Conservation (phyloP, 2,888 invertebrate species). For the Microdon myrmicae region DNA sequence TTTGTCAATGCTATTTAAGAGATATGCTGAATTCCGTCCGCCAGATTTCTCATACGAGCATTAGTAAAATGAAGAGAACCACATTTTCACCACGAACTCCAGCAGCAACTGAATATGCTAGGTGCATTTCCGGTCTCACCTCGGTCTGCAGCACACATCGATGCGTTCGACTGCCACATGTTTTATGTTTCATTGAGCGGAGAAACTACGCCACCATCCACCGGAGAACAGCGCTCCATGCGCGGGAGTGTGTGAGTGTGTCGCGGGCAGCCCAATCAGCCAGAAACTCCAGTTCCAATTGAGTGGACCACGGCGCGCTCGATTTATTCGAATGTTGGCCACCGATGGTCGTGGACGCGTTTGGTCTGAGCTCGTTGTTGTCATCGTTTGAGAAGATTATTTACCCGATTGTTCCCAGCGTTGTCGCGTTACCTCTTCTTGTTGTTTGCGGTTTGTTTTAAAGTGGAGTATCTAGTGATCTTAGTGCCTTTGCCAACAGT, state of each 20-base stretch:
- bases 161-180: conserved; percentile 9
- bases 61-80: too few species aligned
- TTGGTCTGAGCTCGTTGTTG: too few species aligned
- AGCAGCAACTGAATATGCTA: too few species aligned
- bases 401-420: conserved; percentile 25
- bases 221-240: conserved; percentile 16
- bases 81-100: conserved; percentile 31
- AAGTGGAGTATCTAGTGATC: conserved; percentile 28
- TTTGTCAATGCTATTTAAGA: too few species aligned
- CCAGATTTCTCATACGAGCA: too few species aligned
- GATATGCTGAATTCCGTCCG: too few species aligned
- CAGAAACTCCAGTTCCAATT: conserved; percentile 53
- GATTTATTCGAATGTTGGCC: conserved; percentile 57
- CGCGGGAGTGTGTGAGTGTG: conserved; percentile 5
- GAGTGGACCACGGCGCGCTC: conserved; percentile 49
- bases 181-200: conserved; percentile 43
- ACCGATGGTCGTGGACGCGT: conserved; percentile 57
- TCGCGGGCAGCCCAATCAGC: conserved; percentile 42
- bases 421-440: conserved; percentile 11
- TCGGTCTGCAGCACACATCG: too few species aligned
- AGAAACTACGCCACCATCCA: conserved; percentile 26
- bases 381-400: conserved; percentile 15
- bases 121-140: too few species aligned
- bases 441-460: background rate
- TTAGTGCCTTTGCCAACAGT: conserved; percentile 31